Evolutionary conservation across 2,113 vertebrate genomes (phyloP).

Genomic region (Clarias macrocephalus): DNA sequence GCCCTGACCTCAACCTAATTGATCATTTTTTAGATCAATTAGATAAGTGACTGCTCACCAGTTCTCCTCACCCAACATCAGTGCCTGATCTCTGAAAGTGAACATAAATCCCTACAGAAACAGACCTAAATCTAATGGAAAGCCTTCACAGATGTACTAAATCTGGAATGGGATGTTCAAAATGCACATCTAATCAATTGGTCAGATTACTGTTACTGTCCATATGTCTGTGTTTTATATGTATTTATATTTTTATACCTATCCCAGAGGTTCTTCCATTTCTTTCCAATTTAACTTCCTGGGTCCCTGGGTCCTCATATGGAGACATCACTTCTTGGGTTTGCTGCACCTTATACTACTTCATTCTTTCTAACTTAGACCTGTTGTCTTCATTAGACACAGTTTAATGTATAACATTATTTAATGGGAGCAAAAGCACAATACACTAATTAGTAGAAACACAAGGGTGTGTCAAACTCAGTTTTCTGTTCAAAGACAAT

Average conservation of each 20-base stretch:
- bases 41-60: not conserved
- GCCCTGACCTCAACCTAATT: not conserved
- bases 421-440: no score
- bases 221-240: not conserved
- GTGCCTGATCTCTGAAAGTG: not conserved
- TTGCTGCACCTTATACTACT: no score
- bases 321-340: no score
- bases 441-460: no score
- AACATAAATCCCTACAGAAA: not conserved
- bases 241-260: not conserved
- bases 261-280: no score
- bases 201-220: not conserved
- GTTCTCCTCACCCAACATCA: not conserved
- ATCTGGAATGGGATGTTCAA: not conserved
- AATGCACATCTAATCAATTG: not conserved
- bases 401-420: no score
- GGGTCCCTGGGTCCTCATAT: no score
- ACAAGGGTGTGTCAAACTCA: no score
- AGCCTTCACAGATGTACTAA: not conserved
- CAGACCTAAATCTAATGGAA: not conserved
- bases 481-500: no score
- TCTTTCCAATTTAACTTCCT: no score
- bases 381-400: no score
- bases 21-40: not conserved
- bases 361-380: no score